Evolutionary conservation across 2,888 invertebrate species (phyloP).

Genomic region (Dicyrtomina minuta): DNA sequence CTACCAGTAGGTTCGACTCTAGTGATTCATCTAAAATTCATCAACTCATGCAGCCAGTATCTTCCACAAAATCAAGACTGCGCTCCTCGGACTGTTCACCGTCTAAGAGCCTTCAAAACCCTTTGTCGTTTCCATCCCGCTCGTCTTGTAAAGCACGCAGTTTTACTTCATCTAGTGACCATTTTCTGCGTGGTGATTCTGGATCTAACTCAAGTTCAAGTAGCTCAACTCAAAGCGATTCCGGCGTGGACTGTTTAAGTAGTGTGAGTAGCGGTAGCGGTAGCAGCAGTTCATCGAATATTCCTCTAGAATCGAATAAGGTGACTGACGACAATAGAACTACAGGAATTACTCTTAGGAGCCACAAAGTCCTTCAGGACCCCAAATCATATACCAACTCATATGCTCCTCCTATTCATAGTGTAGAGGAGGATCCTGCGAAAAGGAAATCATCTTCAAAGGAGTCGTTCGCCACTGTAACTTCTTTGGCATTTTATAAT

Average conservation of each 20-base stretch:
- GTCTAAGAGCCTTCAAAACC: slow-evolving; percentile 4
- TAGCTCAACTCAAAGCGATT: slow-evolving; percentile 50
- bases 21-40: slow-evolving; percentile 34
- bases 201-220: slow-evolving; percentile 49
- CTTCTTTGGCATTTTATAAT: slow-evolving; percentile 12
- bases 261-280: slow-evolving; percentile 44
- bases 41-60: slow-evolving; percentile 23
- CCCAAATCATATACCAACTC: slow-evolving; percentile 30
- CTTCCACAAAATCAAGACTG: slow-evolving; percentile 34
- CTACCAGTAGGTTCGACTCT: too few relatives aligned
- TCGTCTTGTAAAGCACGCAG: slow-evolving; percentile 21
- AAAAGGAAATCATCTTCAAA: slow-evolving; percentile 31
- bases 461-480: slow-evolving; percentile 11
- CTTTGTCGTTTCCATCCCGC: slow-evolving; percentile 19
- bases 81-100: slow-evolving; percentile 23
- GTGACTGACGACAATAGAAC: slow-evolving; percentile 15
- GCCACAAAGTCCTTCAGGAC: slow-evolving; percentile 63
- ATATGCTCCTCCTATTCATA: slow-evolving; percentile 16
- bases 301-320: slow-evolving; percentile 15
- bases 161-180: slow-evolving; percentile 21
- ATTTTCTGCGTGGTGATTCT: slow-evolving; percentile 46
- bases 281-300: slow-evolving; percentile 37
- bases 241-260: slow-evolving; percentile 51
- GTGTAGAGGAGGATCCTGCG: slow-evolving; percentile 21
- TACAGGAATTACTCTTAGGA: slow-evolving; percentile 62